Conservation (phyloP, 2,888 invertebrate species). For the Microplitis deprimator region DNA sequence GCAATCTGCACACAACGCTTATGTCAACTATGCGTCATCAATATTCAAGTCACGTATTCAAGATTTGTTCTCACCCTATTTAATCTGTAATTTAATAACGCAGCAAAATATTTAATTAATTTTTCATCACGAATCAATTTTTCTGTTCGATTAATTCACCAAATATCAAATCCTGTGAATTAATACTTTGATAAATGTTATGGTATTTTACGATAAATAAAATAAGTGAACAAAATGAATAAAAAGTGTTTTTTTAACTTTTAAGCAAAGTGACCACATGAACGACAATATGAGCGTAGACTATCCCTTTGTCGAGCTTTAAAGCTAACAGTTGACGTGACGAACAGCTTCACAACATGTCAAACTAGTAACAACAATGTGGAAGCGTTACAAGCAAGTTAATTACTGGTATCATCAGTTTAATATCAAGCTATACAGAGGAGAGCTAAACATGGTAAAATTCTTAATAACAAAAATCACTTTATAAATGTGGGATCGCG, state of each 20-base stretch:
- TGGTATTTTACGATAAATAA: conserved; percentile 3
- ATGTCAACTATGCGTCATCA: conserved; percentile 35
- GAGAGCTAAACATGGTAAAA: too few relatives aligned
- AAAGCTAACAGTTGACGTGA: conserved; percentile 37
- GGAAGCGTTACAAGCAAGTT: too few relatives aligned
- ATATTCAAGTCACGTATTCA: conserved; percentile 39
- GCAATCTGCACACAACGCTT: conserved; percentile 13
- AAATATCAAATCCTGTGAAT: too few relatives aligned
- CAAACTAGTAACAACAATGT: neutral
- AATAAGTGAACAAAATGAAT: conserved; percentile 31
- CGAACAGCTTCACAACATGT: conserved; percentile 24
- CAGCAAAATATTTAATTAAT: conserved; percentile 9
- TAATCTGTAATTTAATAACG: conserved; percentile 22
- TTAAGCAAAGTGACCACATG: conserved; percentile 44
- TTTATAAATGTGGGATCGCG: too few relatives aligned
- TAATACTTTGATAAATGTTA: neutral
- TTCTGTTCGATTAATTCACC: too few relatives aligned
- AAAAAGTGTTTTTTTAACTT: conserved; percentile 24
- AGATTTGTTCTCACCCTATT: conserved; percentile 31
- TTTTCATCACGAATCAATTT: neutral
- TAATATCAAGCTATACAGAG: too few relatives aligned
- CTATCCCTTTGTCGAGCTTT: conserved; percentile 48
- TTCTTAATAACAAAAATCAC: too few relatives aligned
- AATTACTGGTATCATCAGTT: too few relatives aligned
- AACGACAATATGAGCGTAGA: conserved; percentile 51